Base-by-base conservation (phyloP, 2,113 vertebrate species). In the Myiozetetes cayanensis region DNA sequence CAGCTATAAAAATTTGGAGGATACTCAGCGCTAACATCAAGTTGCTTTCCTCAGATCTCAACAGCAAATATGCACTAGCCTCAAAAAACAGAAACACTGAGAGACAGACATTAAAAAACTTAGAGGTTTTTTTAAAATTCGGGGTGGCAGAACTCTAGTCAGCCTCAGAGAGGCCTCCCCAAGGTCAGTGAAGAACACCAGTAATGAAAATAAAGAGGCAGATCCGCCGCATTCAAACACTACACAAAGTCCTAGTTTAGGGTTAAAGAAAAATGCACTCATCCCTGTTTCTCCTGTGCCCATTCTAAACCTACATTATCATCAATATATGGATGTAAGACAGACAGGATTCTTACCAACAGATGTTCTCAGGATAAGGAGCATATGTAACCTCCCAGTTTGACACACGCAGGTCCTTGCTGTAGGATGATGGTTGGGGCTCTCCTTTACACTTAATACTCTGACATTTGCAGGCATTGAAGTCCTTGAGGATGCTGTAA, bases 401-500 rank as follows among this genome's bases (percentile, higher is more conserved):
- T 56, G 97, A 97, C 58, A 98, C 86, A 4, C 96, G 77, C 37
- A 99, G 97, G 50, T 96, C 87, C 56, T 39, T 92, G 85, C 98
- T 98, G 24, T 96, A 87, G 46, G 98, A 86, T 0, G 99, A 99
- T 0, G 98, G 98, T 85, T 99, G 99, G 19, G 98, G 98, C 19
- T 98, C 97, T 6, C 96, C 96, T 83, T 96, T 97, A 89, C 98
- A 99, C 22, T 96, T 95, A 70, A 98, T 98, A 50, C 96, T 94
- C 52, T 98, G 98, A 91, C 98, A 99, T 71, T 99, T 96, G 43
- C 99, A 97, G 23, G 98, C 99, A 3, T 99, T 99, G 97, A 99
- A 99, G 97, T 99, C 99, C 93, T 98, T 99, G 75, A 99, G 97
- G 93, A 99, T 98, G 76, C 99, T 99, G 80, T 27, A 70, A 44